These are phyloP conservation scores for Sternotherus odoratus DNA, from an alignment of 2,797 vertebrate genomes.

Conservation along the genomic window DNA sequence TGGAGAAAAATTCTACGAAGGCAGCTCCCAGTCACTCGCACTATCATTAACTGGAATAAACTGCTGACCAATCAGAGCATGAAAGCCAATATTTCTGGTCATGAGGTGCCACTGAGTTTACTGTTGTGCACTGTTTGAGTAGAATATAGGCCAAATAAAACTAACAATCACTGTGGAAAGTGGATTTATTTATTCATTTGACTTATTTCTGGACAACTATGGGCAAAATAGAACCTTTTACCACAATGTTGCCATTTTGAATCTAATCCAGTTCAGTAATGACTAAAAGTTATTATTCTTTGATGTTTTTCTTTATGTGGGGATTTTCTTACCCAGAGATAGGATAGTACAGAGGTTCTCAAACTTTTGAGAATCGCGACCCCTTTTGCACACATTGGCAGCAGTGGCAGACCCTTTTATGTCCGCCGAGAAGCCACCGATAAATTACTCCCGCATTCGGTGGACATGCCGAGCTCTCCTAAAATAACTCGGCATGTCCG, in stretches of 20 bases:
- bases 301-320: background rate
- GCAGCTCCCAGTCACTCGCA: slow-evolving; percentile 69
- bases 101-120: background rate
- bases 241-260: background rate
- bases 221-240: background rate
- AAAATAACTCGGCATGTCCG: too few species aligned
- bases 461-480: too few species aligned
- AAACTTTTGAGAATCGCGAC: too few species aligned
- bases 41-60: slow-evolving; percentile 68
- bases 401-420: too few species aligned
- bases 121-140: background rate
- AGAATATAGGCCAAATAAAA: slow-evolving; percentile 7
- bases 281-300: background rate
- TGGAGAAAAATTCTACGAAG: slow-evolving; percentile 48
- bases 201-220: slow-evolving; percentile 17
- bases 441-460: too few species aligned
- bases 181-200: background rate
- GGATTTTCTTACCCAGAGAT: too few species aligned
- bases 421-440: too few species aligned
- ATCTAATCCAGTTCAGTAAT: background rate
- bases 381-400: too few species aligned
- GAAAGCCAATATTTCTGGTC: background rate
- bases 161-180: background rate
- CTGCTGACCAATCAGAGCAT: slow-evolving; percentile 48
- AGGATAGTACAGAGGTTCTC: too few species aligned